phyloP scores from a whole-genome alignment of 2,888 invertebrate genomes.

The Hypena proboscidalis region DNA sequence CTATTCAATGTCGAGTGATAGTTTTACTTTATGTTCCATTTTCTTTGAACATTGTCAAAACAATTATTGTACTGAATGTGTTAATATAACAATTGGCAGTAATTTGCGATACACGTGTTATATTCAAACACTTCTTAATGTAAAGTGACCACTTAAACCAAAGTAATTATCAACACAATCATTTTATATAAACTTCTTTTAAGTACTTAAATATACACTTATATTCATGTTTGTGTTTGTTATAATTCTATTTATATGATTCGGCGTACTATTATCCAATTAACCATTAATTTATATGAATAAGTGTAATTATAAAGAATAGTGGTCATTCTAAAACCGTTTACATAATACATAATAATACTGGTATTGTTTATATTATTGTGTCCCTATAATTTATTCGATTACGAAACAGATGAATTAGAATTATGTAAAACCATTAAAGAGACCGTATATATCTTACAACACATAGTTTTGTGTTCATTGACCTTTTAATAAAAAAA shows the following conservation, averaged over 20 bases:
- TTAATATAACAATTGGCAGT: too few relatives aligned
- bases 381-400: slow-evolving; percentile 11
- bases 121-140: too few relatives aligned
- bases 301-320: slow-evolving; percentile 10
- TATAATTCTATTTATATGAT: background rate
- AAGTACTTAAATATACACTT: too few relatives aligned
- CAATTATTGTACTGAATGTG: background rate
- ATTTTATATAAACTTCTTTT: too few relatives aligned
- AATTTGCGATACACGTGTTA: too few relatives aligned
- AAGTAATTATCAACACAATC: too few relatives aligned
- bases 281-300: slow-evolving; percentile 7
- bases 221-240: background rate
- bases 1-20: background rate
- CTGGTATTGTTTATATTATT: slow-evolving; percentile 24
- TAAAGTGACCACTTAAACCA: too few relatives aligned
- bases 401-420: slow-evolving; percentile 27
- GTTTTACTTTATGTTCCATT: background rate
- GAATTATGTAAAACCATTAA: slow-evolving; percentile 34
- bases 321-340: slow-evolving; percentile 4
- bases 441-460: background rate
- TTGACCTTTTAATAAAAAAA: too few relatives aligned
- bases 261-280: slow-evolving; percentile 9
- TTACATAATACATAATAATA: slow-evolving; percentile 26
- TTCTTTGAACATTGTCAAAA: background rate
- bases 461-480: too few relatives aligned